Conservation (phyloP, 2,113 vertebrate species). For the Toxostoma redivivum region DNA sequence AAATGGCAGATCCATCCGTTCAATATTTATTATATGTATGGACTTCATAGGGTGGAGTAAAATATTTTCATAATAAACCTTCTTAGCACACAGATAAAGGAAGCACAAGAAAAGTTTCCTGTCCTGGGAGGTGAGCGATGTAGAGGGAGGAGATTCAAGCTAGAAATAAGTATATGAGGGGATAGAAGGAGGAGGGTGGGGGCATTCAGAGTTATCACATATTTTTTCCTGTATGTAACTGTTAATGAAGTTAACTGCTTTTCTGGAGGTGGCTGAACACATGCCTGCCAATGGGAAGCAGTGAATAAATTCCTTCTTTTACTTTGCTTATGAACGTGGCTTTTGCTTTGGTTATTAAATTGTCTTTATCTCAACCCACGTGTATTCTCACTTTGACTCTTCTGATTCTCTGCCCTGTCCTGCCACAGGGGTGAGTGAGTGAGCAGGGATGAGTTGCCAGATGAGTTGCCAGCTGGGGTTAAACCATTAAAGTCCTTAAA, state of each 20-base stretch:
- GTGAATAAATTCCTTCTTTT: not conserved
- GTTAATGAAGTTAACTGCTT: not conserved
- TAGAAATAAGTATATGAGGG: not conserved
- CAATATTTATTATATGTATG: not conserved
- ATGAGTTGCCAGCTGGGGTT: not conserved
- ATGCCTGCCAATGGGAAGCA: not conserved
- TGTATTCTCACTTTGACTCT: not conserved
- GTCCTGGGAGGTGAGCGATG: not conserved
- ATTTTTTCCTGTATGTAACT: not conserved
- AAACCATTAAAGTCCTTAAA: not conserved
- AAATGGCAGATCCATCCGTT: not conserved
- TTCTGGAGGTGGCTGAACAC: not conserved
- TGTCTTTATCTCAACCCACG: not conserved
- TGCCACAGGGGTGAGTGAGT: not conserved
- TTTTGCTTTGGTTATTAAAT: not conserved
- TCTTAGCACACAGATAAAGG: not conserved
- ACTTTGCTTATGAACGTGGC: fast-evolving
- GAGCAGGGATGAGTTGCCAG: not conserved
- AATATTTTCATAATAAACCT: not conserved
- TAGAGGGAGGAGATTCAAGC: not conserved
- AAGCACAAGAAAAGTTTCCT: not conserved
- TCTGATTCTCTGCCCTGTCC: not conserved
- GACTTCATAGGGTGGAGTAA: not conserved
- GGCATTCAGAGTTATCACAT: not conserved
- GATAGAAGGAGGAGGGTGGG: not conserved